phyloP scores from a whole-genome alignment of 2,113 vertebrate species.

The Danionella cerebrum region DNA sequence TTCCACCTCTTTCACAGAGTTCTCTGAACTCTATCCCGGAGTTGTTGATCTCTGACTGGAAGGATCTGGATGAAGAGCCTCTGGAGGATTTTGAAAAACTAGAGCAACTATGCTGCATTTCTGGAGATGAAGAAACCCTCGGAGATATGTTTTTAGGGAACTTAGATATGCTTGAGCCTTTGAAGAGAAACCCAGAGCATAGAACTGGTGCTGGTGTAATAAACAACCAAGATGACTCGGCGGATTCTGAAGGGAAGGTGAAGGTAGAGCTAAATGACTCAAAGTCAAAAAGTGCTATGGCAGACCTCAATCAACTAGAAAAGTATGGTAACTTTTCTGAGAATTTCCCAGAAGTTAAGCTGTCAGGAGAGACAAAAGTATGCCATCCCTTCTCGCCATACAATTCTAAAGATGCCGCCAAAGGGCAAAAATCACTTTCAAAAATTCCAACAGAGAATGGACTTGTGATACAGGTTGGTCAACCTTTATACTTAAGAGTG shows the following conservation, averaged over 20 bases:
- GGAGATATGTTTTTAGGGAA: slow-evolving; percentile 65
- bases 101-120: slow-evolving; percentile 68
- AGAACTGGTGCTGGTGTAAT: slow-evolving; percentile 30
- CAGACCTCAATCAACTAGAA: slow-evolving; percentile 5
- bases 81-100: slow-evolving; percentile 73
- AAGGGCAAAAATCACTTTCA: slow-evolving; percentile 59
- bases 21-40: slow-evolving; percentile 61
- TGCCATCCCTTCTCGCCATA: slow-evolving; percentile 13
- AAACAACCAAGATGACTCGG: background rate
- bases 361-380: slow-evolving; percentile 31
- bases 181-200: slow-evolving; percentile 61
- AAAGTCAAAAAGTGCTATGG: slow-evolving; percentile 23
- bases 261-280: slow-evolving; percentile 31
- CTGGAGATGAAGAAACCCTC: slow-evolving; percentile 62
- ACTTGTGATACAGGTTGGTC: slow-evolving; percentile 73
- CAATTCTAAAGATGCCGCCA: slow-evolving; percentile 46
- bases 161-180: slow-evolving; percentile 63
- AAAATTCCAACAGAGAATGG: slow-evolving; percentile 68
- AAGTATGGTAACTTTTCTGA: slow-evolving; percentile 15
- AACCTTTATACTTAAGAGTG: background rate
- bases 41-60: slow-evolving; percentile 71
- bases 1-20: slow-evolving; percentile 40
- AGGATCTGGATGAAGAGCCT: slow-evolving; percentile 67
- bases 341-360: slow-evolving; percentile 21
- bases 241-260: slow-evolving; percentile 25